Evolutionary conservation across 1,140 invertebrate genomes (phyloP), one percentile per base, ranked within the genome.

Genomic region (Trissolcus basalis): DNA sequence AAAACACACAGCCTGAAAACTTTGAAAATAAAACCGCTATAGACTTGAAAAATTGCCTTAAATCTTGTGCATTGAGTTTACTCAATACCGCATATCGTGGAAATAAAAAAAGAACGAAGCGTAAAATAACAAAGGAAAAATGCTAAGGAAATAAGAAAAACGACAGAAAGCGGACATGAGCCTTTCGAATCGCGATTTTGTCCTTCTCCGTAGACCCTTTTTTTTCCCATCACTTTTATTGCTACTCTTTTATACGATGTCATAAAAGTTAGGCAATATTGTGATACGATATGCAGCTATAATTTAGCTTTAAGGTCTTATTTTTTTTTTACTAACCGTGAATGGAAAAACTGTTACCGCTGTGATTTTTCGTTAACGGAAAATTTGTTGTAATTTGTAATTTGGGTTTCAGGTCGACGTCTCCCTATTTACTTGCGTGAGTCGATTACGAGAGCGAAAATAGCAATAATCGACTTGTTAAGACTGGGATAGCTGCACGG

Each of bases 401-500:
- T 27, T 27, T 27, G 2, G 6, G 19, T 6, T 27, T 3, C 19
- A 27, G 19, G 2, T 27, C 6, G 19, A 27, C 51, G 68, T 48
- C n/a, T 77, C 61, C 65, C 64, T 73, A 65, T 78, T 72, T 65
- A 78, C 27, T 72, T 11, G 69, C 64, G 60, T 72, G 64, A 71
- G 64, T 54, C 64, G 60, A 68, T 77, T 77, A 50, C 55, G 12
- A 27, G 36, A 51, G 2, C 11, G 11, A 51, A 73, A 73, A 50
- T 54, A 73, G 59, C 64, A 78, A 73, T 70, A 78, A 78, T 61
- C 59, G 60, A 65, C 64, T 72, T 35, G 51, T 58, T 51, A 56
- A 61, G 56, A 64, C 75, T 53, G 69, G 41, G 76, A 73, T 78
- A 69, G 72, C 75, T 50, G 67, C 16, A 45, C 54, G 56, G 51